Evolutionary conservation across 2,888 invertebrate genomes (phyloP), one percentile per base, ranked within the genome.

Genomic region (Drosophila longiperda): DNA sequence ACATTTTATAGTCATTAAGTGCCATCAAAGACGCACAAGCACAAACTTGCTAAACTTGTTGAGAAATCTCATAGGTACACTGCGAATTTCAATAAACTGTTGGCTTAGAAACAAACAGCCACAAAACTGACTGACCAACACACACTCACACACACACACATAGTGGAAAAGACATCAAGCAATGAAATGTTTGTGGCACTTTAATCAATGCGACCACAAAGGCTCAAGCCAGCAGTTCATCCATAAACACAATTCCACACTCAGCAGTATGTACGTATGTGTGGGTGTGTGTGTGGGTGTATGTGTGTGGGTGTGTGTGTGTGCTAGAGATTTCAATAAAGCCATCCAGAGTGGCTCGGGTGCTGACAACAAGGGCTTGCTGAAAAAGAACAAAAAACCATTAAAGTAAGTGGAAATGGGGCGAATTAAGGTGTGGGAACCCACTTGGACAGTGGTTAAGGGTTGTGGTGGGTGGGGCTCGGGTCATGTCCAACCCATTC

Each of bases 371-470:
- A 82, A 83, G 84, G 71, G 82, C 75, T 61, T 65, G 49, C 75
- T 42, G 59, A 76, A 76, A 74, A 83, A 75, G 72, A 77, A 72
- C 63, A 71, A 78, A 75, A 85, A 78, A 87, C 89, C 87, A 89
- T 87, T 83, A 85, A 87, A 80, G 80, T 80, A 87, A 87, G 84
- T 89, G 89, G 82, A 89, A 85, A 80, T 87, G 87, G 87, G 87
- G 80, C 83, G 86, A 82, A 85, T 85, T 78, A 83, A 66, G 73
- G 75, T 83, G 80, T 66, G 58, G 17, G 36, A 23, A 23, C 45
- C 45, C 2, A 15, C 45, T 26, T n/a, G 54, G 36, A 55, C 38
- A n/a, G 29, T 12, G 38, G n/a, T 38, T 38, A 55, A 38, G n/a
- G 26, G 7, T 11, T 26, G 54, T n/a, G n/a, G 7, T 55, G 20